These are phyloP conservation scores for Zygogramma bicolorata DNA, from an alignment of 2,888 invertebrate genomes.

Conservation along the genomic window DNA sequence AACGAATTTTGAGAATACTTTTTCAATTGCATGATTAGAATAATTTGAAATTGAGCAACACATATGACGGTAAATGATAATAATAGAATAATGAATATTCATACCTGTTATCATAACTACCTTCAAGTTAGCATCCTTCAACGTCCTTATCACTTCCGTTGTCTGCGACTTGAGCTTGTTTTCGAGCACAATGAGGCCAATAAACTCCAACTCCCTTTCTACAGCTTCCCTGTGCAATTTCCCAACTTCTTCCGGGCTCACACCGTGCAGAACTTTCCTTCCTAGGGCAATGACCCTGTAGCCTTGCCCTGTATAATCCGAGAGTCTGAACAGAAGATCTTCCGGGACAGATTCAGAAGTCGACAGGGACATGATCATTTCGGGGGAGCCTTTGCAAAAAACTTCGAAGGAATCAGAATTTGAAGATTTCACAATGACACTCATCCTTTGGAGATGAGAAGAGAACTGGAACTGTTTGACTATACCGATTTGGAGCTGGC, in stretches of 20 bases:
- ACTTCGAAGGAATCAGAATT: constrained; percentile 81
- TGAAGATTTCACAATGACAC: constrained; percentile 80
- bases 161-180: constrained; percentile 93
- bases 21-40: no score
- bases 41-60: no score
- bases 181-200: constrained; percentile 93
- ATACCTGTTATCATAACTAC: constrained; percentile 96
- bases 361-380: constrained; percentile 86
- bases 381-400: constrained; percentile 94
- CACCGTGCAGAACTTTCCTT: constrained; percentile 73
- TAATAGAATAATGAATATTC: not conserved
- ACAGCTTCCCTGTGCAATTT: constrained; percentile 80
- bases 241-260: constrained; percentile 77
- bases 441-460: constrained; percentile 89
- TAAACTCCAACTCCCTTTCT: constrained; percentile 84
- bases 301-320: constrained; percentile 86
- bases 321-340: constrained; percentile 80
- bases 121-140: constrained; percentile 87
- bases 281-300: constrained; percentile 92
- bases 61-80: no score
- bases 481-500: constrained; percentile 66
- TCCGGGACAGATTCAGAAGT: constrained; percentile 79
- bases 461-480: constrained; percentile 83
- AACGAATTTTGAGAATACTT: no score
- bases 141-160: constrained; percentile 79